Conservation (phyloP, 2,797 vertebrate genomes). For the Alectoris magna region DNA sequence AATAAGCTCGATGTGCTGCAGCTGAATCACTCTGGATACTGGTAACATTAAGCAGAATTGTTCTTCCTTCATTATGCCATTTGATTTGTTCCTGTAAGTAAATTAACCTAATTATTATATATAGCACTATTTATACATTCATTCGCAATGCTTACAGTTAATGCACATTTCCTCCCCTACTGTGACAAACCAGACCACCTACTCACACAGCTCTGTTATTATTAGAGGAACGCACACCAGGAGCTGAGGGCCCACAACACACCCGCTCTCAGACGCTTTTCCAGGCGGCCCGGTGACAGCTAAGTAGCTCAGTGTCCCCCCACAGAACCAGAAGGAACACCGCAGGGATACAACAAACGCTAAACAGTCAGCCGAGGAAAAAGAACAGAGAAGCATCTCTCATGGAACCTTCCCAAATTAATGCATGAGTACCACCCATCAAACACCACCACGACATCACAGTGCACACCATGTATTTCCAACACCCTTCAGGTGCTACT, state of each 20-base stretch:
- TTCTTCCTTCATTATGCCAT: not conserved
- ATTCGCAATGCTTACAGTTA: constrained; percentile 21
- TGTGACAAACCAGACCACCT: constrained; percentile 62
- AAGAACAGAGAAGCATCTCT: not conserved
- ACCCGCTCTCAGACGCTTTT: constrained; percentile 11
- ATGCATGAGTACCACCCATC: not conserved
- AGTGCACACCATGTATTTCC: not conserved
- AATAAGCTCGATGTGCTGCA: not conserved
- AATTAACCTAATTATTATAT: constrained; percentile 43
- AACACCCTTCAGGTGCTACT: not conserved
- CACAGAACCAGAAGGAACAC: constrained; percentile 9
- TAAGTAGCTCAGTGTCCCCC: constrained; percentile 9
- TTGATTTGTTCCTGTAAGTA: constrained; percentile 22
- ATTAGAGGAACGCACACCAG: constrained; percentile 28
- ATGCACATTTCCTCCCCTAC: constrained; percentile 42
- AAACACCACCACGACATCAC: not conserved
- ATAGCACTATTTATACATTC: constrained; percentile 15
- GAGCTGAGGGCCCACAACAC: constrained; percentile 1
- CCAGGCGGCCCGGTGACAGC: constrained; percentile 8
- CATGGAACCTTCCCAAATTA: not conserved
- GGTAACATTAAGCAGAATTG: not conserved
- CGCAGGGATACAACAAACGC: not conserved
- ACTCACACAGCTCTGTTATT: constrained; percentile 31
- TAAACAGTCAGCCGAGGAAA: not conserved
- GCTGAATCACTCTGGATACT: not conserved